phyloP scores from a whole-genome alignment of 2,113 vertebrate species.

The Oncorhynchus clarkii region DNA sequence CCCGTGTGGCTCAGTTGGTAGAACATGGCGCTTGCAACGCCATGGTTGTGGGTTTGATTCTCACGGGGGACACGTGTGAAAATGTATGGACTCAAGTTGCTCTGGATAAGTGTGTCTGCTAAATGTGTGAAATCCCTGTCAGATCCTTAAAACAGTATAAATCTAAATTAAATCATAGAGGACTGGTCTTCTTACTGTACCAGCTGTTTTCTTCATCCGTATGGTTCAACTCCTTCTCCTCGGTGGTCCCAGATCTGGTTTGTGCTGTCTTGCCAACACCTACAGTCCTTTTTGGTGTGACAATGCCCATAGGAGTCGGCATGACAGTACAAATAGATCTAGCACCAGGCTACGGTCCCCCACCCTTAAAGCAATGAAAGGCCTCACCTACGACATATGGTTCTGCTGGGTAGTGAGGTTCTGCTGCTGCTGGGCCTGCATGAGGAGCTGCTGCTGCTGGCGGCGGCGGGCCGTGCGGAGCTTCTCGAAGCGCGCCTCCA shows the following conservation, averaged over 20 bases:
- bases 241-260: not conserved
- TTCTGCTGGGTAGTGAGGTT: conserved; percentile 87
- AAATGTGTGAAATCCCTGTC: no score
- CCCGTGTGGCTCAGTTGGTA: no score
- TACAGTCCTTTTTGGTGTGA: no score
- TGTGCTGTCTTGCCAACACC: not conserved
- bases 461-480: conserved; percentile 92
- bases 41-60: no score
- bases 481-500: conserved; percentile 98
- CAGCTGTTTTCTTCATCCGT: not conserved
- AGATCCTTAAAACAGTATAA: not conserved
- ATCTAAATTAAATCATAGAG: not conserved
- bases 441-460: conserved; percentile 91
- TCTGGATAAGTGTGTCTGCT: no score
- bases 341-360: not conserved
- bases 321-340: not conserved
- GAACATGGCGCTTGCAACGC: no score
- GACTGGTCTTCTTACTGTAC: not conserved
- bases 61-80: no score
- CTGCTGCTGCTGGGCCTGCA: conserved; percentile 91
- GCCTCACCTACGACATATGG: conserved; percentile 97
- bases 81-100: no score
- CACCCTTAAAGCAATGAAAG: conserved; percentile 73
- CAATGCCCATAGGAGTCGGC: no score
- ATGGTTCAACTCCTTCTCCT: not conserved